Base-by-base conservation (phyloP, 1,140 invertebrate species). In the Apis cerana region DNA sequence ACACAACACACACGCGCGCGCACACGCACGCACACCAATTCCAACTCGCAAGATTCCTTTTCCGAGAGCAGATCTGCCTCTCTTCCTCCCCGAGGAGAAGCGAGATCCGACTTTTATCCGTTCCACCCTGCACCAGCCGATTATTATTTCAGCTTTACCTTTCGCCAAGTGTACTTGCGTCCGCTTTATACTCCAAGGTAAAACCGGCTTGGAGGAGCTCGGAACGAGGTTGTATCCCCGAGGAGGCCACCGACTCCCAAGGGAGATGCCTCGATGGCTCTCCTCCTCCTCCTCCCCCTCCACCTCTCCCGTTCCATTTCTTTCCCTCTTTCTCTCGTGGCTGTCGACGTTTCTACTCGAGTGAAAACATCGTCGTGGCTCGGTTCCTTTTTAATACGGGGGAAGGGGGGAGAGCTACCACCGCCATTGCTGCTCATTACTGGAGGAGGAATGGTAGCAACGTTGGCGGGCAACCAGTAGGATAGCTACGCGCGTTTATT, bases 61-160 rank as follows among this genome's bases (percentile, higher is more conserved):
- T 71, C 62, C 62, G 52, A 74, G 70, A 23, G 27, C 13, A 80
- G 62, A 74, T 70, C 69, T 72, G 58, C 62, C 33, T 43, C 33
- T 82, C 83, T 75, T 81, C 70, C 74, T 87, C 75, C 86, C 83
- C 82, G 83, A 76, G 76, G 84, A 80, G 78, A 75, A 75, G 64
- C 61, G 76, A 74, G 87, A 88, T 85, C 86, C 84, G 83, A 88
- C 86, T 84, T 88, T 88, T 88, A 88, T 85, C 86, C 85, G 83
- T 79, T 85, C 79, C 85, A 72, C 85, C 75, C 61, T 77, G 75
- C 74, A 80, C 88, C 76, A 74, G 75, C 80, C 88, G 88, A 89
- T 89, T 89, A 89, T 89, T 89, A 89, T 89, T 89, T 89, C 88
- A 89, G 81, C 77, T 86, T 43, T 89, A 88, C 87, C 88, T 89